A percentile compares a stretch with the other conserved stretches of the same genome.
Evolutionary conservation across 1,140 invertebrate genomes (phyloP).

Genomic region (silkworm (Bombyx mori)): ASM3026992v2 NC_085111.1:11988501-11989000

Average conservation of each 20-base stretch:
- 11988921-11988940: slow-evolving; percentile 35
- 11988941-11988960: slow-evolving; percentile 12
- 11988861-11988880: slow-evolving; percentile 57
- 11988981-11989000: slow-evolving; percentile 64
- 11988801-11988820: slow-evolving; percentile 71
- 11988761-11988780: slow-evolving; percentile 66
- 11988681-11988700: slow-evolving; percentile 57
- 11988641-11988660: neutral
- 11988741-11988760: slow-evolving; percentile 47
- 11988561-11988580: no score
- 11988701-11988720: slow-evolving; percentile 62
- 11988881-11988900: slow-evolving; percentile 50
- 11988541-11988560: no score
- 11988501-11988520: no score
- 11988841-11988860: slow-evolving; percentile 62
- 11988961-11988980: slow-evolving; percentile 30
- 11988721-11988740: slow-evolving; percentile 69
- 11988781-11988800: slow-evolving; percentile 62
- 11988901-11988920: slow-evolving; percentile 64
- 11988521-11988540: no score
- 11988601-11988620: no score
- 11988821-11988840: slow-evolving; percentile 60
- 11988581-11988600: no score
- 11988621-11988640: no score
- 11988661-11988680: neutral